phyloP scores from a whole-genome alignment of 2,888 invertebrate genomes.

The Apodemia zela region DNA sequence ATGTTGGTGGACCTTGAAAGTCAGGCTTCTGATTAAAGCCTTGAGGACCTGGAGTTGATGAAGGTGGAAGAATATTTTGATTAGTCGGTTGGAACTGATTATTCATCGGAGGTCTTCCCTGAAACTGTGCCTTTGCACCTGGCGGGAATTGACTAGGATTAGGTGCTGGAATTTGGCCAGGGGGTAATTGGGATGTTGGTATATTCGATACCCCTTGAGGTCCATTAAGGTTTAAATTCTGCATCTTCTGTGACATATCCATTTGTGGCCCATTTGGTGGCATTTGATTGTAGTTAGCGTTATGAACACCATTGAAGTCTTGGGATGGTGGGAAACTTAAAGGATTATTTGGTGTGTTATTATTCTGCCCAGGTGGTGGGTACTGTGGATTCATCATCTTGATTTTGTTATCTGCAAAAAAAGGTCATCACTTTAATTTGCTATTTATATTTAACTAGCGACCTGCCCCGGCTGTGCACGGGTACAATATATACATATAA shows the following conservation, averaged over 20 bases:
- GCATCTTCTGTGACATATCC: slow-evolving; percentile 70
- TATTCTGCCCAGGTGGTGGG: slow-evolving; percentile 69
- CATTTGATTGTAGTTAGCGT: slow-evolving; percentile 58
- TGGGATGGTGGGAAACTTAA: slow-evolving; percentile 58
- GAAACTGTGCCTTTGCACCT: slow-evolving; percentile 49
- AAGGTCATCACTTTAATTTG: background rate
- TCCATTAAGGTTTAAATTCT: slow-evolving; percentile 65
- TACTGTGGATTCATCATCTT: slow-evolving; percentile 76
- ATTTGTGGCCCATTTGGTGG: slow-evolving; percentile 51
- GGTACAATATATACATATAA: too few species aligned
- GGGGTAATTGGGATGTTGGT: slow-evolving; percentile 58
- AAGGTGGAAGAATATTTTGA: slow-evolving; percentile 42
- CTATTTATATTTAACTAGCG: too few species aligned
- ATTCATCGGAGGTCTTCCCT: slow-evolving; percentile 44
- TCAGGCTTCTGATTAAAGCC: slow-evolving; percentile 31
- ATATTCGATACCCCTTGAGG: slow-evolving; percentile 52
- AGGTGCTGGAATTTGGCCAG: slow-evolving; percentile 47
- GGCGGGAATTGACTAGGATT: slow-evolving; percentile 48
- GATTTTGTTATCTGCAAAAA: slow-evolving; percentile 35
- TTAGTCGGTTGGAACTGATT: slow-evolving; percentile 39
- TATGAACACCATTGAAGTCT: slow-evolving; percentile 65
- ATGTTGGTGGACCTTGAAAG: slow-evolving; percentile 37
- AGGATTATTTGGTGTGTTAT: slow-evolving; percentile 66
- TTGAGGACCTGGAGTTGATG: slow-evolving; percentile 43
- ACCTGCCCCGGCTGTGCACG: too few species aligned